Conservation (phyloP, 2,797 vertebrate species). For the Amphiprion clarkii region DNA sequence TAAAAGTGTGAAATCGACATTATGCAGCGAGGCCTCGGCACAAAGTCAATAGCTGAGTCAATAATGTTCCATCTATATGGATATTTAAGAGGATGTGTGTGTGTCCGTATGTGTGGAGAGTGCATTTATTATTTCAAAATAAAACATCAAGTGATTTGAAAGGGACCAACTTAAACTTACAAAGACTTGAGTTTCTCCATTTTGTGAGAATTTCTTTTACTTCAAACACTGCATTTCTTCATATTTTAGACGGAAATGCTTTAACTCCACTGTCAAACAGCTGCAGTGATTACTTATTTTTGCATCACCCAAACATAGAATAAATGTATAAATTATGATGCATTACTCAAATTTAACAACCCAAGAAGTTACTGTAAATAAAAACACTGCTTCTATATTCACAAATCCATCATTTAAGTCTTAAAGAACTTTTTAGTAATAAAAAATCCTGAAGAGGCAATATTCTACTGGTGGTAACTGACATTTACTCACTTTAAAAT, state of each 20-base stretch:
- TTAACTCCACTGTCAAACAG: too few species aligned
- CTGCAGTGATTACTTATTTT: too few species aligned
- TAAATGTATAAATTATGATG: too few species aligned
- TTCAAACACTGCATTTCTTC: neutral
- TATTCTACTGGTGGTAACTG: neutral
- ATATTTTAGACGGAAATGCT: too few species aligned
- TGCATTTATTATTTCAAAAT: neutral
- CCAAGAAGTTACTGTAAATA: neutral
- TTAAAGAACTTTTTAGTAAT: too few species aligned
- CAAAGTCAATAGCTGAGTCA: constrained; percentile 41
- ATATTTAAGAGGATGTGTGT: constrained; percentile 1
- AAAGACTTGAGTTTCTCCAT: neutral
- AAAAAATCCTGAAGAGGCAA: too few species aligned
- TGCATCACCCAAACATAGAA: too few species aligned
- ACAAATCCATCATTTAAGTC: neutral
- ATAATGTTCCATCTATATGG: constrained; percentile 28
- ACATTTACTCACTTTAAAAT: neutral
- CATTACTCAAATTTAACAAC: neutral
- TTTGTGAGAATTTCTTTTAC: neutral
- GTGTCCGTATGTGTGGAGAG: neutral
- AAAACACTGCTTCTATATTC: neutral
- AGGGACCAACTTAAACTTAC: neutral
- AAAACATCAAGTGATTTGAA: too few species aligned
- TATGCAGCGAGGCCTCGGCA: constrained; percentile 17
- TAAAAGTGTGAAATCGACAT: constrained; percentile 7